Base-by-base conservation (phyloP, 2,888 invertebrate species). In the Nemotelus pantherinus region DNA sequence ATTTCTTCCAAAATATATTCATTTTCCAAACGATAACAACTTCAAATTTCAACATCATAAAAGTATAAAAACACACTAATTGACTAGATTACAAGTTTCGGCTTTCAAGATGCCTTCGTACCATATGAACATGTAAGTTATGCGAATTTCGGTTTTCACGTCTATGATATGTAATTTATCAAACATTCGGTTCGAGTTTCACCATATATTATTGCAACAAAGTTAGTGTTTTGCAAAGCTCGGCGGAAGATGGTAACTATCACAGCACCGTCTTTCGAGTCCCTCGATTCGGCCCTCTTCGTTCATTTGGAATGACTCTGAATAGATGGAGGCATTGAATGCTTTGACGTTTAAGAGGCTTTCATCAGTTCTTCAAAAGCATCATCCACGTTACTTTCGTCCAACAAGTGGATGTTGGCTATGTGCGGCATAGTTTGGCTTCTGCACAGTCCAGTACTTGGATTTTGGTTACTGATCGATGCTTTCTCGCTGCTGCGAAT, bases 281-380 rank as follows among this genome's bases (percentile, higher is more conserved):
- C 25, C 25, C 25, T 25, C 25, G 25, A 25, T 25, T 25, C 25
- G 25, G 25, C 25, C 25, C 25, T 25, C 25, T 25, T 74, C 74
- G 44, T 74, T 63, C 72, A 25, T 10, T 74, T 74, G 74, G 74
- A 74, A 74, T 74, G 74, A 74, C 48, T 60, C 74, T 74, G 53
- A 41, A 7, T n/a, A 63, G 60, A 9, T 41, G 39, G 3, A 63
- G 44, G 39, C 2, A 3, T 48, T 67, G n/a, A 7, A 5, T 50
- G 2, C 68, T 48, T 44, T n/a, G 39, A 3, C 48, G 44, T 39
- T 63, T 74, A 74, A n/a, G 74, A 60, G 41, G 74, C 44, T 88
- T 90, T 89, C 89, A 95, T 94, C 83, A 96, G 90, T 87, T 93
- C 93, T 86, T 96, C 95, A 89, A 96, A 96, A 82, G 94, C 94